A percentile compares a stretch with the other conserved stretches of the same genome.
These are phyloP conservation scores for Ginglymostoma cirratum DNA, from an alignment of 2,113 vertebrate genomes.

Conservation along the genomic window DNA sequence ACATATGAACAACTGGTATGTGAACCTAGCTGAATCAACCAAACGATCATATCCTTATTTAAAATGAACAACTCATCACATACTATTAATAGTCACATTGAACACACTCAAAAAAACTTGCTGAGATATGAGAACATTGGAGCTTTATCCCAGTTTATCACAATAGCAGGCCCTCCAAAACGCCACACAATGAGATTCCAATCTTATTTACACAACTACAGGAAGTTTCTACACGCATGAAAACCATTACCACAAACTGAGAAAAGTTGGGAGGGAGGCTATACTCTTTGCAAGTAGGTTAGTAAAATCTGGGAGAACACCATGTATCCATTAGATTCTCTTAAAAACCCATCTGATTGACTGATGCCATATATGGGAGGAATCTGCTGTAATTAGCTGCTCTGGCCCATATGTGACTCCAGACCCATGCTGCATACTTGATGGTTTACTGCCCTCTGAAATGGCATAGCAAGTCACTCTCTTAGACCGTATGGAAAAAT, in stretches of 20 bases:
- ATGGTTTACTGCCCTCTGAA: no score
- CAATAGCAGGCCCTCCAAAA: background rate
- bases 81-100: background rate
- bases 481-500: no score
- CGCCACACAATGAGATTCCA: background rate
- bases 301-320: background rate
- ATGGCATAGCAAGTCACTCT: no score
- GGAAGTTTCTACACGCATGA: background rate
- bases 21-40: background rate
- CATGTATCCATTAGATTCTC: no score
- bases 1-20: background rate
- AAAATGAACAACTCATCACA: background rate
- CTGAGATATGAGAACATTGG: background rate
- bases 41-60: background rate
- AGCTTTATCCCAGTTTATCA: background rate
- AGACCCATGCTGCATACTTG: no score
- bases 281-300: background rate
- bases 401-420: no score
- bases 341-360: no score
- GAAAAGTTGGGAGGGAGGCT: background rate
- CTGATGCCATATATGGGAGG: no score
- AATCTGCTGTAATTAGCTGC: no score
- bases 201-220: background rate
- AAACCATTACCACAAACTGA: background rate
- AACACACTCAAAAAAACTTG: background rate